These are phyloP conservation scores for Dromaius novaehollandiae DNA, from an alignment of 2,113 vertebrate genomes.

Conservation along the genomic window DNA sequence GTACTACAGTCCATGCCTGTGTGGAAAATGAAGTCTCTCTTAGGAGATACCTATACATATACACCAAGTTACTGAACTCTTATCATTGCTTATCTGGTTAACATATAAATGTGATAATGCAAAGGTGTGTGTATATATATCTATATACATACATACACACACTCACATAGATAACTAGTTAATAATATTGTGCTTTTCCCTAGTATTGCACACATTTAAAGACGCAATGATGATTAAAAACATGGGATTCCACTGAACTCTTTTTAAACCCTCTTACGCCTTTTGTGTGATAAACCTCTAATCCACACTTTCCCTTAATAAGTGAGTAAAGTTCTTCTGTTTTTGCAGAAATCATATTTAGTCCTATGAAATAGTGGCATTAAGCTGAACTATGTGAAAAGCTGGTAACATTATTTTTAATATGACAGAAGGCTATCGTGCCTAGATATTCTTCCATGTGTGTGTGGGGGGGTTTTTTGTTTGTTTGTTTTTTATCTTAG, in stretches of 20 bases:
- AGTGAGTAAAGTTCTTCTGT: not conserved
- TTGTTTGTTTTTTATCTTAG: not conserved
- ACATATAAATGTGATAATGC: not conserved
- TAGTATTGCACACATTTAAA: not conserved
- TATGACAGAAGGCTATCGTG: not conserved
- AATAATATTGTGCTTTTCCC: not conserved
- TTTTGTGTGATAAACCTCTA: not conserved
- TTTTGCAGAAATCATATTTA: not conserved
- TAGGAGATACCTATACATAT: slow-evolving; percentile 9
- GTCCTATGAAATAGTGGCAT: not conserved
- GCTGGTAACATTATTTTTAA: not conserved
- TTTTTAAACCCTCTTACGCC: not conserved
- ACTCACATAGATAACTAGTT: not conserved
- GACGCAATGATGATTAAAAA: not conserved
- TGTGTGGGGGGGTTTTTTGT: too few species aligned
- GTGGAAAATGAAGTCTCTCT: not conserved
- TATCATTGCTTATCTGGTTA: not conserved
- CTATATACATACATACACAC: not conserved
- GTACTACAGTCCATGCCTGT: not conserved
- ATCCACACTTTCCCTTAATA: not conserved
- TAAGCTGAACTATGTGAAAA: not conserved
- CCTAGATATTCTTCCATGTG: not conserved
- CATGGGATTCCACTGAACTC: not conserved
- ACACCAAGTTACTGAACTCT: slow-evolving; percentile 3
- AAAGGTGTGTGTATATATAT: not conserved